Conservation (phyloP, 2,113 vertebrate genomes). For the Labrus mixtus region DNA sequence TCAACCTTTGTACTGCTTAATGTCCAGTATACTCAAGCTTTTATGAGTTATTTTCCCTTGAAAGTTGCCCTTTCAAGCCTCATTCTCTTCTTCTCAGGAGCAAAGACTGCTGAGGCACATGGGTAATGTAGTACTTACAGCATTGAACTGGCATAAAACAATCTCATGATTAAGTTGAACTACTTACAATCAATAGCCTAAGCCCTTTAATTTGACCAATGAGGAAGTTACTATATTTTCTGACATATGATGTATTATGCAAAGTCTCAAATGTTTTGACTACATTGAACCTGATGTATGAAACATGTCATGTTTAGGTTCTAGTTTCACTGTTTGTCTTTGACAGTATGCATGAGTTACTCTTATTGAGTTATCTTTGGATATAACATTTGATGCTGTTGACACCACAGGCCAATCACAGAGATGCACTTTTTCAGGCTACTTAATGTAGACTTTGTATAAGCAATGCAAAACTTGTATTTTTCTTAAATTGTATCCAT, state of each 20-base stretch:
- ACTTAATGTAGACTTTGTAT: background rate
- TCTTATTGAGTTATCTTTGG: background rate
- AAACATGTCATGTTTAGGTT: background rate
- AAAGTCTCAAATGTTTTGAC: background rate
- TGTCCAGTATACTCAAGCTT: background rate
- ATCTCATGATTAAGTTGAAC: too few species aligned
- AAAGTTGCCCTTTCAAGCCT: too few species aligned
- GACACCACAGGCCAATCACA: background rate
- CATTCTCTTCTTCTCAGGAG: background rate
- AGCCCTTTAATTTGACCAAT: too few species aligned
- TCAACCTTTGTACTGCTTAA: background rate
- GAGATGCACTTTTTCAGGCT: background rate
- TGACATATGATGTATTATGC: background rate
- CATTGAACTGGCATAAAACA: background rate
- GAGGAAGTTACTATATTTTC: background rate
- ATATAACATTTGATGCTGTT: background rate
- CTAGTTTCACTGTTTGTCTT: background rate
- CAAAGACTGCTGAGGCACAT: background rate
- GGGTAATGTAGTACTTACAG: background rate
- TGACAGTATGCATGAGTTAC: background rate
- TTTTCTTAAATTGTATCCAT: constrained; percentile 18
- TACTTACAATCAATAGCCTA: too few species aligned
- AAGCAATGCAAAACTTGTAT: background rate
- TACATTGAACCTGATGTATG: background rate
- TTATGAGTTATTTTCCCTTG: too few species aligned